Evolutionary conservation across 2,113 vertebrate species (phyloP).

Genomic region (Trochalopteron elliotii): DNA sequence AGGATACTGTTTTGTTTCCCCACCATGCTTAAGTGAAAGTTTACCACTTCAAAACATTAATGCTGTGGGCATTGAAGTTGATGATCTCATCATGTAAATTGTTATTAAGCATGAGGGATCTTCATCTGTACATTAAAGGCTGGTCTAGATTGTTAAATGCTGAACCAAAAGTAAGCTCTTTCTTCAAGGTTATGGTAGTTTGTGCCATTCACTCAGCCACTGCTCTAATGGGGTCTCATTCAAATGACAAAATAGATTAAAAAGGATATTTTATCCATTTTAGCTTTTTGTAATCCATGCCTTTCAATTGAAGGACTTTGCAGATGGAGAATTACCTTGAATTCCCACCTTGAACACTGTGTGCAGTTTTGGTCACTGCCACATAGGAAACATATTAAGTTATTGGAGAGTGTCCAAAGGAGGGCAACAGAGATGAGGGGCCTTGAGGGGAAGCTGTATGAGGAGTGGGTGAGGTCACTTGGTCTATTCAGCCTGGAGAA

Average conservation of each 20-base stretch:
- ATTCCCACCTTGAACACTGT: neutral
- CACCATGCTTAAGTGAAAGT: neutral
- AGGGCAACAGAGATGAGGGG: neutral
- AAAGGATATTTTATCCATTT: neutral
- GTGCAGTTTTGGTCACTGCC: neutral
- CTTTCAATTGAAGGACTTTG: neutral
- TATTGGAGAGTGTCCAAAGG: neutral
- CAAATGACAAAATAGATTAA: neutral
- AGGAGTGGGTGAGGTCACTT: rapidly evolving
- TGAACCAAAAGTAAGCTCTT: neutral
- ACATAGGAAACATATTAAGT: neutral
- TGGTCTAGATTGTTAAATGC: neutral
- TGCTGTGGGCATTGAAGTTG: neutral
- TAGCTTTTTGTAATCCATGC: neutral
- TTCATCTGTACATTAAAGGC: neutral
- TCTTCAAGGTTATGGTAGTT: neutral
- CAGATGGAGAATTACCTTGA: neutral
- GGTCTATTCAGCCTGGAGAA: neutral
- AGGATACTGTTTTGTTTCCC: neutral
- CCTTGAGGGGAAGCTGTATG: rapidly evolving
- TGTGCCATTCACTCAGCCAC: neutral
- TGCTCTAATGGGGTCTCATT: neutral
- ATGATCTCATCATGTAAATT: neutral
- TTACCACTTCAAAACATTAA: neutral
- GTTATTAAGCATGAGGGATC: neutral